Conservation (phyloP, 2,113 vertebrate genomes). For the Corydoras maculifer region DNA sequence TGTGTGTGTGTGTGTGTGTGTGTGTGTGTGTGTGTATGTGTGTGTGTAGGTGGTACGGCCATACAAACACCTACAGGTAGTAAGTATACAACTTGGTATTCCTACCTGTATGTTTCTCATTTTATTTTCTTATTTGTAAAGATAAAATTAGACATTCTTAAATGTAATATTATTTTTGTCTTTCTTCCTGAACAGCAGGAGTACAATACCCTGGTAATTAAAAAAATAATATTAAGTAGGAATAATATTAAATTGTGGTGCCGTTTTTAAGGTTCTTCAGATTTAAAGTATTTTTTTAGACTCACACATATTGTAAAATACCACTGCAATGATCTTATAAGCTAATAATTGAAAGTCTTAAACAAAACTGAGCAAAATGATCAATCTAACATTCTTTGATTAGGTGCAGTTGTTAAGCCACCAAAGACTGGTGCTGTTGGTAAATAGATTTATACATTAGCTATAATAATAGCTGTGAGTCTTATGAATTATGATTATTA, state of each 20-base stretch:
- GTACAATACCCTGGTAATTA: constrained; percentile 5
- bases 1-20: neutral
- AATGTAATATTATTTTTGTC: neutral
- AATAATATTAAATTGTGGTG: no score
- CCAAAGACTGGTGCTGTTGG: constrained; percentile 53
- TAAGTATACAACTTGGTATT: neutral
- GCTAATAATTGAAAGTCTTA: no score
- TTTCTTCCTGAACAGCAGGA: neutral
- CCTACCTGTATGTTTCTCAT: neutral
- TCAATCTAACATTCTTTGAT: neutral
- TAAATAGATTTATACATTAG: neutral
- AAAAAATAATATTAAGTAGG: no score
- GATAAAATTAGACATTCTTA: constrained; percentile 14
- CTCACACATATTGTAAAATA: no score
- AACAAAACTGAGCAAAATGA: no score
- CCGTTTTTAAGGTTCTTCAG: no score
- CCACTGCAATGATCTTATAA: no score
- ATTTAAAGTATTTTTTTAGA: no score
- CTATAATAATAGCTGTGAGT: neutral
- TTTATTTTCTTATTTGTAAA: constrained; percentile 28
- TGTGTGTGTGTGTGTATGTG: neutral
- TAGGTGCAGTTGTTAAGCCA: constrained; percentile 50
- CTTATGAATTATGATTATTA: no score
- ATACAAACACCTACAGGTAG: constrained; percentile 8
- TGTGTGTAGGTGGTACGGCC: neutral